Base-by-base conservation (phyloP, 2,888 invertebrate genomes). In the Agrotis segetum region DNA sequence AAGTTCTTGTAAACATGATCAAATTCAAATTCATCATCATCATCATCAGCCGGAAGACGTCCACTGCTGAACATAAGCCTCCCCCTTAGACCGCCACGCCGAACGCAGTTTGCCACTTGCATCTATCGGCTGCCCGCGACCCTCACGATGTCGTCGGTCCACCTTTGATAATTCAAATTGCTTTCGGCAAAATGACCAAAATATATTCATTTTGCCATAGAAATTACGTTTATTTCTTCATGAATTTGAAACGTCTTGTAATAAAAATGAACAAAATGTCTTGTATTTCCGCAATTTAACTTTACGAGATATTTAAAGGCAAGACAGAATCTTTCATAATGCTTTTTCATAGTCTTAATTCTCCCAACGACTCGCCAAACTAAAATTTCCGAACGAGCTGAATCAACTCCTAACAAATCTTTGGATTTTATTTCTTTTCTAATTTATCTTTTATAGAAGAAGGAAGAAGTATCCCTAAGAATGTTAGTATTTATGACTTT, bases 351-450 rank as follows among this genome's bases (percentile, higher is more conserved):
- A 59, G 68, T 55, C 68, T 67, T 79, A 75, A 79, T 70, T 47
- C 67, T 11, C 21, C 9, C 49, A 74, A 78, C 59, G 67, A 71
- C 19, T 67, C 56, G 63, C 56, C 68, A 46, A 67, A 64, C 67
- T 61, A 62, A 67, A 70, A 75, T 71, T 69, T 65, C 16, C 61
- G 55, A 71, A 76, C 50, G 61, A 71, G 68, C 76, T 74, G 66
- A 81, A 74, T 72, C 63, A 59, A 67, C 71, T 79, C 64, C 21
- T 53, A 21, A 63, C 56, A 70, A 71, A 77, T 74, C 61, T 61
- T 64, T 46, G 65, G 72, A 69, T 58, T 79, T 83, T 81, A 83
- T 83, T 74, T 71, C 71, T 70, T 74, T 74, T 79, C 81, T 74
- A 79, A 81, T 71, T 69, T 77, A 70, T 67, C 47, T 71, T 77